Evolutionary conservation across 2,797 vertebrate species (phyloP).

Genomic region (Borostomias antarcticus): DNA sequence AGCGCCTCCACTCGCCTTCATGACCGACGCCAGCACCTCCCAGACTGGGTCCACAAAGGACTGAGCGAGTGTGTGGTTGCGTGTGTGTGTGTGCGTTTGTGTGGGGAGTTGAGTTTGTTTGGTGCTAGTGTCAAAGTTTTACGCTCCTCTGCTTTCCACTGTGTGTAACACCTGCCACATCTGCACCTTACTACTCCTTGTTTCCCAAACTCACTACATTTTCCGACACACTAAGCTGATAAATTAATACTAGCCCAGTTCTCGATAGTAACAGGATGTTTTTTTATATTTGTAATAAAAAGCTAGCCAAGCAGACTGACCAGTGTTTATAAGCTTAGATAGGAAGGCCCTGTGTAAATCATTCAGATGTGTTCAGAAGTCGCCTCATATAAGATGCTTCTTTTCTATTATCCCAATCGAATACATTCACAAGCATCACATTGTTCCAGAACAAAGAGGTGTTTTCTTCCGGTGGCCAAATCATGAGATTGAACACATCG

Average conservation of each 20-base stretch:
- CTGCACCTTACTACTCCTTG: not conserved
- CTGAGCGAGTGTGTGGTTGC: constrained; percentile 21
- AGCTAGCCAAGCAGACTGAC: not conserved
- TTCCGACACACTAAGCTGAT: no score
- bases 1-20: constrained; percentile 40
- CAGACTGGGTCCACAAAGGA: constrained; percentile 57
- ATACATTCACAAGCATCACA: constrained; percentile 10
- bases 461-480: constrained; percentile 25
- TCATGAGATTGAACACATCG: constrained; percentile 24
- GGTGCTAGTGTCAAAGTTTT: not conserved
- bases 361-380: constrained; percentile 2
- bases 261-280: not conserved
- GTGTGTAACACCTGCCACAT: not conserved
- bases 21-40: constrained; percentile 53
- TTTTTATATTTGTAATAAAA: not conserved
- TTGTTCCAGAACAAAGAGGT: not conserved
- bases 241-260: no score
- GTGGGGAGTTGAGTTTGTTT: constrained; percentile 15
- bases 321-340: not conserved
- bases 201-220: not conserved
- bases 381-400: constrained; percentile 6
- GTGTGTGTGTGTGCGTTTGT: constrained; percentile 26
- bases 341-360: constrained; percentile 15
- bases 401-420: constrained; percentile 10
- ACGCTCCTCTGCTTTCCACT: constrained; percentile 3